These are phyloP conservation scores for Catharus fuscescens DNA, from an alignment of 2,113 vertebrate genomes.

Conservation along the genomic window DNA sequence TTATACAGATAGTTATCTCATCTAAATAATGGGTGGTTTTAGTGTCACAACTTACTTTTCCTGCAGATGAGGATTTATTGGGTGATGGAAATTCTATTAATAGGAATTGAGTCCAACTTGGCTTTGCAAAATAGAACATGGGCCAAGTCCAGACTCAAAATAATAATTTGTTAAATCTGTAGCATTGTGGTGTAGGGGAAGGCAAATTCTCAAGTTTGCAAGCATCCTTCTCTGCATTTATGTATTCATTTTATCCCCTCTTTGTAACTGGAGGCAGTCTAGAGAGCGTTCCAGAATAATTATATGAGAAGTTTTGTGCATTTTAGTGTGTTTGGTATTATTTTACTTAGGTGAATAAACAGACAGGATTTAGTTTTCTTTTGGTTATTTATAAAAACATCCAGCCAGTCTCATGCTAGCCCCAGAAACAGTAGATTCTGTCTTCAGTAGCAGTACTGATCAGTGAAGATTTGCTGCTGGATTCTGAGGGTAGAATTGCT, in stretches of 20 bases:
- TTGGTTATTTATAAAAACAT: neutral
- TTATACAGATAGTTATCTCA: neutral
- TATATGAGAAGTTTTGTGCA: neutral
- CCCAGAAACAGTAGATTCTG: neutral
- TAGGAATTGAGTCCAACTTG: neutral
- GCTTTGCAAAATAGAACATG: neutral
- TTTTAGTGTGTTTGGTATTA: neutral
- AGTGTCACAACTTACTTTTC: neutral
- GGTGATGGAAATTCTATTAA: neutral
- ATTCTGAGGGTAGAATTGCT: slow-evolving; percentile 4
- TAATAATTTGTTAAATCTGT: neutral
- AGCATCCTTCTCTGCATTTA: neutral
- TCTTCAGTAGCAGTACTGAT: neutral
- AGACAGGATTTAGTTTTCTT: neutral
- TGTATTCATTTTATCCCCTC: neutral
- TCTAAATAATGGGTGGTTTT: slow-evolving; percentile 1
- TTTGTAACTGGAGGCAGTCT: neutral
- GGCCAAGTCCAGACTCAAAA: neutral
- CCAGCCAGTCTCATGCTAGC: neutral
- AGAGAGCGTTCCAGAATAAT: neutral
- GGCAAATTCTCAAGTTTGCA: neutral
- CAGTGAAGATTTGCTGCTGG: slow-evolving; percentile 38
- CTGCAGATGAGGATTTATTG: neutral
- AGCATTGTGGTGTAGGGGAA: neutral
- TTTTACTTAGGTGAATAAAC: neutral